Conservation (phyloP, 2,797 vertebrate genomes). For the Poliocrania exsul region DNA sequence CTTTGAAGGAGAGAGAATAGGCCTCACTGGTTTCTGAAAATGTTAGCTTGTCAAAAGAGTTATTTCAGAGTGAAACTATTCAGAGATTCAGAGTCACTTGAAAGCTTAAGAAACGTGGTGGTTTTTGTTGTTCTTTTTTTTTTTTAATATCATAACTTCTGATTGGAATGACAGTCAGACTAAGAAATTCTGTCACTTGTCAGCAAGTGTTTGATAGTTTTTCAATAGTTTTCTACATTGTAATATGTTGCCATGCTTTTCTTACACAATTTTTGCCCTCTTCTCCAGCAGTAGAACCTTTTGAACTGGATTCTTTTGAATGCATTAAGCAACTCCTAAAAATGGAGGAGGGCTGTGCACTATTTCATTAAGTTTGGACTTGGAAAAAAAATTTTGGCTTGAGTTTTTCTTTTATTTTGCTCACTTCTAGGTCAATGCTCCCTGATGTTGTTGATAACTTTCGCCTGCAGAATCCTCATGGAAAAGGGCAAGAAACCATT, state of each 20-base stretch:
- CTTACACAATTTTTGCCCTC: not conserved
- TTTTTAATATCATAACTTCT: not conserved
- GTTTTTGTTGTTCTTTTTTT: not conserved
- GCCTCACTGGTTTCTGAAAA: not conserved
- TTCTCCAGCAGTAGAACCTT: not conserved
- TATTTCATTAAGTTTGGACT: not conserved
- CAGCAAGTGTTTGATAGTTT: not conserved
- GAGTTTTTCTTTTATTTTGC: not conserved
- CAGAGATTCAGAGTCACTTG: not conserved
- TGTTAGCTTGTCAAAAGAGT: not conserved
- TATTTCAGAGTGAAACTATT: not conserved
- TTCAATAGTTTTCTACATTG: not conserved
- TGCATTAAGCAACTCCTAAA: not conserved
- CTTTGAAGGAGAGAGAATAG: not conserved
- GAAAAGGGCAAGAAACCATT: constrained; percentile 92
- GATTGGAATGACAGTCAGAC: not conserved
- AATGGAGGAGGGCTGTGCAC: not conserved
- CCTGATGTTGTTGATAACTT: constrained; percentile 97
- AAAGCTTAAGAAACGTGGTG: not conserved
- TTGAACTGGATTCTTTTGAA: not conserved
- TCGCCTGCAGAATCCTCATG: constrained; percentile 84
- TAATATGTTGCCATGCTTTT: not conserved
- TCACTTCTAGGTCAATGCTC: constrained; percentile 90
- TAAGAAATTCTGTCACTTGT: not conserved
- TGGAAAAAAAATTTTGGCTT: not conserved